phyloP scores from a whole-genome alignment of 2,113 vertebrate genomes.

The Cololabis saira region DNA sequence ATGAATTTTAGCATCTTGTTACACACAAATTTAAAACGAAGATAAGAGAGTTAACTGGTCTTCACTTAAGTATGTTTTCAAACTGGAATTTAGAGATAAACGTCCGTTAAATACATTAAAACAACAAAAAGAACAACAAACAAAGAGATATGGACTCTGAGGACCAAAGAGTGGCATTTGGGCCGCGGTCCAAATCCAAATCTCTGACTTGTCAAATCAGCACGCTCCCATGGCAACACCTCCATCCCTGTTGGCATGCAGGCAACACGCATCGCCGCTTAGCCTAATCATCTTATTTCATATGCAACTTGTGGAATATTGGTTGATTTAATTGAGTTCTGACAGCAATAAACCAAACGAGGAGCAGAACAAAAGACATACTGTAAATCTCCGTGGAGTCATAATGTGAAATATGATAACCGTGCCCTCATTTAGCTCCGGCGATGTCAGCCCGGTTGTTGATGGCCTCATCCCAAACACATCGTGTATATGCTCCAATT shows the following conservation, averaged over 20 bases:
- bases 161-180: neutral
- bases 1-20: too few species aligned
- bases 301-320: neutral
- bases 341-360: neutral
- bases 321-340: neutral
- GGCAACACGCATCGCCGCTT: neutral
- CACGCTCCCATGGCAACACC: neutral
- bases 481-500: slow-evolving; percentile 32
- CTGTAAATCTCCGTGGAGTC: slow-evolving; percentile 2
- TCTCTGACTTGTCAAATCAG: slow-evolving; percentile 3
- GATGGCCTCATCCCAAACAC: slow-evolving; percentile 5
- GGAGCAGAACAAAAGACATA: neutral
- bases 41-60: too few species aligned
- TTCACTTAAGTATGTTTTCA: too few species aligned
- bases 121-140: too few species aligned
- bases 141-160: neutral
- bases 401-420: slow-evolving; percentile 5
- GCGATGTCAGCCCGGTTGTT: neutral
- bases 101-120: too few species aligned
- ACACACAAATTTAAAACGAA: too few species aligned
- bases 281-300: neutral
- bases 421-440: neutral
- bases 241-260: neutral
- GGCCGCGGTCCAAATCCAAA: neutral
- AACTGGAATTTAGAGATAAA: too few species aligned